Conservation (phyloP, 2,797 vertebrate species). For the Acridotheres tristis region DNA sequence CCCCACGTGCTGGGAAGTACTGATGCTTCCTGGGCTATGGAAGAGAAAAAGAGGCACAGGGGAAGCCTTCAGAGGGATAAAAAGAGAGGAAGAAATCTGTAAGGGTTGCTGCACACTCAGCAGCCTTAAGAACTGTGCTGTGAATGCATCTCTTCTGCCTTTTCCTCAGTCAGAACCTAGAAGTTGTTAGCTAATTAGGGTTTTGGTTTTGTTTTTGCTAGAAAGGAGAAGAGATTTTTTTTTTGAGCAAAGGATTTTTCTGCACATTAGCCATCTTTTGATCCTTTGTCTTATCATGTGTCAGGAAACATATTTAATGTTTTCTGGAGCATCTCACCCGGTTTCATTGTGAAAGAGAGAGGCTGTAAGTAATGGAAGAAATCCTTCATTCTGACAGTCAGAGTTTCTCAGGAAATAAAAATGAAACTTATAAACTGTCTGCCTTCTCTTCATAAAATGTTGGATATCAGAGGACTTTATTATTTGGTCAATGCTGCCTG, state of each 20-base stretch:
- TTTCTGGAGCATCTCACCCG: neutral
- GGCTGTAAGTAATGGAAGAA: conserved; percentile 25
- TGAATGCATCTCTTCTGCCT: neutral
- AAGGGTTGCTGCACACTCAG: neutral
- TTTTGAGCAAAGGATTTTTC: neutral
- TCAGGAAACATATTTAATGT: neutral
- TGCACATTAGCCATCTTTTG: neutral
- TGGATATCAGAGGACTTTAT: neutral
- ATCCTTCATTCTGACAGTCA: conserved; percentile 27
- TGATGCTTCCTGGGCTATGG: neutral
- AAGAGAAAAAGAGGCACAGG: neutral
- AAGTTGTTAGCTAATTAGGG: neutral
- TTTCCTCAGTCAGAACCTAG: neutral
- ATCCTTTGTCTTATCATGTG: neutral
- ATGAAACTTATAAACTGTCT: neutral
- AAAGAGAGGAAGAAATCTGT: neutral
- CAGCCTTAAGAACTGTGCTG: neutral
- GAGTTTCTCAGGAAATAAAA: conserved; percentile 44
- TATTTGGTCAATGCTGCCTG: neutral
- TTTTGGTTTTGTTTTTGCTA: neutral
- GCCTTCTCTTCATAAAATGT: conserved; percentile 3
- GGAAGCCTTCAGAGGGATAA: neutral
- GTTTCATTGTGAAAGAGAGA: neutral
- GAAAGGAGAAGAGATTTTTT: neutral
- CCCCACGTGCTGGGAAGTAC: neutral